Base-by-base conservation (phyloP, 2,113 vertebrate species). In the Eleginops maclovinus region DNA sequence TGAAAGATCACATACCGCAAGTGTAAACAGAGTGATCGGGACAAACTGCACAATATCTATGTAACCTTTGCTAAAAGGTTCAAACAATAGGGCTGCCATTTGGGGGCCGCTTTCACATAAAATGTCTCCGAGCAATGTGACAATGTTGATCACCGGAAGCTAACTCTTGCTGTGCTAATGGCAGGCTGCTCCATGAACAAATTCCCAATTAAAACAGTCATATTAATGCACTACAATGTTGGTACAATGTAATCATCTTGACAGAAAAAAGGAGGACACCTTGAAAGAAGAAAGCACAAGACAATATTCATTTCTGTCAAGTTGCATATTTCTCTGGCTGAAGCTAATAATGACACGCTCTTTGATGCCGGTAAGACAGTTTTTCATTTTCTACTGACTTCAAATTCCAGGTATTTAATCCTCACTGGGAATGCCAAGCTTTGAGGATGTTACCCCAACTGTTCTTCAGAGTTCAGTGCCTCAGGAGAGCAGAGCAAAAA, bases 361-460 rank as follows among this genome's bases (percentile, higher is more conserved):
- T 90, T 93, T 89, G 88, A 93, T 89, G 89, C 88, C 76, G 73
- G 82, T 50, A 54, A 91, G 87, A 82, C 84, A 75, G 46, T 81
- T 87, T 93, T 93, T 92, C 89, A 93, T 91, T 93, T 91, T 85
- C 86, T 28, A 65, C 81, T 28, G 71, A 85, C 83, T 88, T 92
- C 78, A 88, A 81, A 89, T 88, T 91, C 71, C 77, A 91, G 86
- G 85, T 88, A 86, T 91, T 88, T 87, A 92, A 90, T 89, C 86
- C 89, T 89, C 87, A 53, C 77, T 86, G 92, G 91, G 92, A 92
- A 93, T 89, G 83, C 82, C 78, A 80, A 79, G 87, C 86, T 91
- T 88, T 87, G 84, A 92, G 89, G 85, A 88, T 90, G 87, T 84
- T 90, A 84, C 85, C 86, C 84, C 77, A 83, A 85, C 83, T 72